These are phyloP conservation scores for Chloroceryle aenea DNA, from an alignment of 2,113 vertebrate genomes.

Conservation along the genomic window DNA sequence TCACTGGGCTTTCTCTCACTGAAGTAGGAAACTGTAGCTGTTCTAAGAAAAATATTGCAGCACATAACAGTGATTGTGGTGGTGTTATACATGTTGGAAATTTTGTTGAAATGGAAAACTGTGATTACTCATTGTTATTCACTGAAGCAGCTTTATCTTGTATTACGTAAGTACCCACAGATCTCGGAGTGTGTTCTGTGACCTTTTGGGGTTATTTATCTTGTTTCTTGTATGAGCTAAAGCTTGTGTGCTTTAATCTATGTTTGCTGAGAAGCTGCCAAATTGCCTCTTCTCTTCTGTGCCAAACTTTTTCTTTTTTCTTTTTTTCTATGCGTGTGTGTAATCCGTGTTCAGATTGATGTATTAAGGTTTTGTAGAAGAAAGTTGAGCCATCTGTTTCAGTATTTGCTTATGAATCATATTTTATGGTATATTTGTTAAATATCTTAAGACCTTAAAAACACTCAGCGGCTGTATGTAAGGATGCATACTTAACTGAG, in stretches of 20 bases:
- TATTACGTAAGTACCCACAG: conserved; percentile 20
- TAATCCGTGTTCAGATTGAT: conserved; percentile 60
- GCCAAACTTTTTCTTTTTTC: background rate
- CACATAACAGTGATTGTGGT: background rate
- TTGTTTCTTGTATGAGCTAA: background rate
- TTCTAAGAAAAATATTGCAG: background rate
- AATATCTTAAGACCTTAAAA: background rate
- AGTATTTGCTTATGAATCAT: background rate
- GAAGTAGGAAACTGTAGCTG: background rate
- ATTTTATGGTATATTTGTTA: background rate
- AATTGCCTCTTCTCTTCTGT: conserved; percentile 46
- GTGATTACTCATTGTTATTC: background rate
- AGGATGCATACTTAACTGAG: background rate
- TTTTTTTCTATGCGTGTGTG: background rate
- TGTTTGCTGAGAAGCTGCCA: conserved; percentile 61
- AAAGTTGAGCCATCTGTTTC: background rate
- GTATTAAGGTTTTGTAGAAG: conserved; percentile 21
- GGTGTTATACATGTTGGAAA: background rate
- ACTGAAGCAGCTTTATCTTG: conserved; percentile 9
- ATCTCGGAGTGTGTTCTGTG: conserved; percentile 1
- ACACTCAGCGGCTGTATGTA: background rate
- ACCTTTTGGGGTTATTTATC: conserved; percentile 32
- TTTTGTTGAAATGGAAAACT: background rate
- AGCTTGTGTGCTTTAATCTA: conserved; percentile 62
- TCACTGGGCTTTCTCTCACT: background rate